Evolutionary conservation across 2,797 vertebrate genomes (phyloP).

Genomic region (Paedocypris micromegethes): DNA sequence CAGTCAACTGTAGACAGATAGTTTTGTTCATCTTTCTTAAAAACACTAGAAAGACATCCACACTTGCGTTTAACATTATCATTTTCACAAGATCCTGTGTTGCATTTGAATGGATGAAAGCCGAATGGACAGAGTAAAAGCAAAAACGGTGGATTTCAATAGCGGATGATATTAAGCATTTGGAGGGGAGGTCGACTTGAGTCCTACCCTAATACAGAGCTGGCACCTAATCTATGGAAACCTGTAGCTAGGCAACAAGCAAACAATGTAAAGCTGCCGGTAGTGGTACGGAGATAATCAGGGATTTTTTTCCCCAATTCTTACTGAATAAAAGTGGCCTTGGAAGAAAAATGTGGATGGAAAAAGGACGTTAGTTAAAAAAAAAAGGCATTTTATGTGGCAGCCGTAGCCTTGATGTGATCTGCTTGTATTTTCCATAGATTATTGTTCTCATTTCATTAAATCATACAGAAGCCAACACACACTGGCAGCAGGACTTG

Average conservation of each 20-base stretch:
- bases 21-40: neutral
- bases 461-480: slow-evolving; percentile 5
- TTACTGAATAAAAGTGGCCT: slow-evolving; percentile 4
- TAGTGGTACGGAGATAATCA: slow-evolving; percentile 38
- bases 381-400: too few relatives aligned
- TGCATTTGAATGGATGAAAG: neutral
- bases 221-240: neutral
- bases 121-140: neutral
- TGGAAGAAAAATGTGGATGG: slow-evolving; percentile 19
- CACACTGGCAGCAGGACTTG: neutral
- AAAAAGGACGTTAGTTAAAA: too few relatives aligned
- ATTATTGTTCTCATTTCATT: neutral
- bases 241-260: slow-evolving; percentile 44
- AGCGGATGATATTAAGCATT: too few relatives aligned
- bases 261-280: slow-evolving; percentile 33
- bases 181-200: neutral
- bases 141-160: too few relatives aligned
- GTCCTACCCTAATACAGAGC: slow-evolving; percentile 9
- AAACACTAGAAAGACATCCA: too few relatives aligned
- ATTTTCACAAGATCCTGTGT: neutral
- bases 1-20: neutral
- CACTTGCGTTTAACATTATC: too few relatives aligned
- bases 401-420: neutral
- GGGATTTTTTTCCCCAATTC: slow-evolving; percentile 13
- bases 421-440: neutral